These are phyloP conservation scores for Petroica traversi DNA, from an alignment of 2,113 vertebrate species.

Conservation along the genomic window DNA sequence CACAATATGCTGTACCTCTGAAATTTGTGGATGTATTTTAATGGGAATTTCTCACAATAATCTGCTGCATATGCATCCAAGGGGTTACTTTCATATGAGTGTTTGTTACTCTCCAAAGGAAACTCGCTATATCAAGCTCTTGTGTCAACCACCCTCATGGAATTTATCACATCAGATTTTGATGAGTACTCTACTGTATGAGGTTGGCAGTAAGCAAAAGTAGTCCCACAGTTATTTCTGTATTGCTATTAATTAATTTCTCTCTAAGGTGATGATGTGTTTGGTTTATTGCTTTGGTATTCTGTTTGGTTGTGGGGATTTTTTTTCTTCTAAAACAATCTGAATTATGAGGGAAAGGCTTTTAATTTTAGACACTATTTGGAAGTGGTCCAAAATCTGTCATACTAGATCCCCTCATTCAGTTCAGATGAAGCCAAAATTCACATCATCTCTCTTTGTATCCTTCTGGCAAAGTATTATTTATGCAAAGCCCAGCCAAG, in stretches of 20 bases:
- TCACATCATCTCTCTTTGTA: background rate
- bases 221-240: background rate
- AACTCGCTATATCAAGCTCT: background rate
- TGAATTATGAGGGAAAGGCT: background rate
- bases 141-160: background rate
- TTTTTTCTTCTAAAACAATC: background rate
- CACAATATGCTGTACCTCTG: background rate
- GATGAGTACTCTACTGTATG: background rate
- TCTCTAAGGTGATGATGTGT: background rate
- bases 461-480: background rate
- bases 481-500: background rate
- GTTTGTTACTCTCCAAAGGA: background rate
- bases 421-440: background rate
- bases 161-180: background rate
- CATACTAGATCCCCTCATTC: background rate
- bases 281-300: background rate
- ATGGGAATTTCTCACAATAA: conserved; percentile 12
- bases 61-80: background rate
- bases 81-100: background rate
- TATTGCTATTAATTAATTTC: background rate
- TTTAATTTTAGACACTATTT: background rate
- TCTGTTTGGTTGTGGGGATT: background rate
- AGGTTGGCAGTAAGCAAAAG: background rate
- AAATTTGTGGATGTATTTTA: background rate
- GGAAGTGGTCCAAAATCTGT: background rate